Base-by-base conservation (phyloP, 2,797 vertebrate species). In the Crocidura indochinensis region DNA sequence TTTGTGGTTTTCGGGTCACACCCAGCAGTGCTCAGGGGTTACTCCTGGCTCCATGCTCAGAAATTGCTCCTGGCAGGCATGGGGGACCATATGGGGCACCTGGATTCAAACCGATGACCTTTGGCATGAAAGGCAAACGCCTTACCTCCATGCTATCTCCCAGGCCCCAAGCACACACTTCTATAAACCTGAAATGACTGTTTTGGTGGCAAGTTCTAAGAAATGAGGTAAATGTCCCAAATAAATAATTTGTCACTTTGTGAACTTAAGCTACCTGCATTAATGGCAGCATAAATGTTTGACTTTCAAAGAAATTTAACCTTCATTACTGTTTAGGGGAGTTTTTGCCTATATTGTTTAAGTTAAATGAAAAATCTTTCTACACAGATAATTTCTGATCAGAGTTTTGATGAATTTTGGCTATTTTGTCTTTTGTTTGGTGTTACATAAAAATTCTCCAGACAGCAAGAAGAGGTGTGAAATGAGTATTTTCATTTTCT, bases 281-380 rank as follows among this genome's bases (percentile, higher is more conserved):
- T 92, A 91, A 46, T 46, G 62, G 12, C 27, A 65, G 51, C 71
- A 87, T 83, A 80, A 79, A 87, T 62, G 29, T 88, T 62, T 62
- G 27, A 84, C 77, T 22, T 76, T 82, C 73, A 94, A 93, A 91
- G 51, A 85, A 71, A 84, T 67, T 79, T 94, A 95, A 87, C 75
- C 84, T 81, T 91, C 29, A 31, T 93, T 77, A 91, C 64, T 80
- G 82, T 10, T 10, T 44, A 22, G 19, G 74, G 47, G 27, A 77
- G 5, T 2, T 62, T 81, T 73, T 74, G 56, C 29, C 44, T 74
- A 29, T 60, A 46, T 56, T 89, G 12, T 76, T 85, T 29, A 75
- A 12, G 9, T 27, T 86, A 47, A 89, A 94, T 27, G 62, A 68
- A 95, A 82, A 46, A 24, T 65, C 69, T 1, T 90, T 82, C 62